phyloP scores from a whole-genome alignment of 2,888 invertebrate species.

The Malacosoma neustria region DNA sequence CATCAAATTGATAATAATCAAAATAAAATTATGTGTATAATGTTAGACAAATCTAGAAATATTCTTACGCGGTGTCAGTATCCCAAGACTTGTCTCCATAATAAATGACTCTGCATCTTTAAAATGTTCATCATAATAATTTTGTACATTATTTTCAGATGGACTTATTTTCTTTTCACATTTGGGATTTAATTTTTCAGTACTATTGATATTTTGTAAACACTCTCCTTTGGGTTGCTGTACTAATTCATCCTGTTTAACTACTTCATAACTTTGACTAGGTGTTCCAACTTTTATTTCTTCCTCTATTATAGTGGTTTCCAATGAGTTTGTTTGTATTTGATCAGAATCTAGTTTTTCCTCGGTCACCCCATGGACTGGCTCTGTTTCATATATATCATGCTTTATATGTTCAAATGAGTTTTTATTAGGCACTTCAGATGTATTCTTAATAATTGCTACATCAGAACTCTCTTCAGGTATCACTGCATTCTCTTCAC shows the following conservation, averaged over 20 bases:
- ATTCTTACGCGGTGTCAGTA: constrained; percentile 54
- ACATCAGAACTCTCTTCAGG: constrained; percentile 17
- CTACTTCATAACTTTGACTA: constrained; percentile 32
- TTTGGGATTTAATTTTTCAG: constrained; percentile 22
- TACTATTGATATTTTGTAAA: constrained; percentile 25
- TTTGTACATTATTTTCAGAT: constrained; percentile 39
- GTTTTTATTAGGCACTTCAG: constrained; percentile 14
- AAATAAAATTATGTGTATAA: background rate
- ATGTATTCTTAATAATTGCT: constrained; percentile 15
- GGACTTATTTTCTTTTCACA: constrained; percentile 38
- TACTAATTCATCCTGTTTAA: constrained; percentile 29
- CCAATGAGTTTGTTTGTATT: background rate
- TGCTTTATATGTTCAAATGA: constrained; percentile 19
- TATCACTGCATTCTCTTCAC: constrained; percentile 18
- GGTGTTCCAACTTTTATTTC: constrained; percentile 19
- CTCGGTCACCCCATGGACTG: constrained; percentile 14
- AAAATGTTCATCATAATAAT: constrained; percentile 78
- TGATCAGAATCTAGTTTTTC: constrained; percentile 11
- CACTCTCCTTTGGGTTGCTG: constrained; percentile 18
- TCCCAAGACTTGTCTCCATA: constrained; percentile 75
- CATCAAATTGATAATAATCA: background rate
- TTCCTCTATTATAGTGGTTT: background rate
- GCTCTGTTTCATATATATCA: constrained; percentile 29
- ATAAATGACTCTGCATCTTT: constrained; percentile 88
- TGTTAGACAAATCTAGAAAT: background rate